Percentiles rank a stretch among this genome's conserved stretches.
Evolutionary conservation across 2,797 vertebrate genomes (phyloP).

Genomic region (Mycteria americana): DNA sequence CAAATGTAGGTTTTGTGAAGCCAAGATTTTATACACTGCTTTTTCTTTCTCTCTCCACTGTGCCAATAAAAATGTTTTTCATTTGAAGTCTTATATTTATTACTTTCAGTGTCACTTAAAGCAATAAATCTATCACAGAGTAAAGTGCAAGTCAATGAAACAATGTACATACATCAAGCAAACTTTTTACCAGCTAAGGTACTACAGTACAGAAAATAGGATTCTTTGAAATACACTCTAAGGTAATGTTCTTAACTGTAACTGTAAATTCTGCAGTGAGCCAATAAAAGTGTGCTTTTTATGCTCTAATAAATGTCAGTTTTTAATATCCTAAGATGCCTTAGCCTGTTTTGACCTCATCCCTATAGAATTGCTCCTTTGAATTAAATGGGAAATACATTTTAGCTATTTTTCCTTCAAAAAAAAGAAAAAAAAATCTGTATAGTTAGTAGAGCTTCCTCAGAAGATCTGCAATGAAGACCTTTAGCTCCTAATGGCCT

Average conservation of each 20-base stretch:
- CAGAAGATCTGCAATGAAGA: background rate
- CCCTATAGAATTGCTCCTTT: background rate
- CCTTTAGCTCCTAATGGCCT: background rate
- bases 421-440: background rate
- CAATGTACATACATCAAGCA: slow-evolving; percentile 28
- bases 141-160: slow-evolving; percentile 64
- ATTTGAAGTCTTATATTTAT: slow-evolving; percentile 52
- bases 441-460: background rate
- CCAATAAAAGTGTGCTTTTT: slow-evolving; percentile 8
- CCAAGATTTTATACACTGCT: slow-evolving; percentile 21
- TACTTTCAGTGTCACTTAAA: slow-evolving; percentile 44
- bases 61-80: slow-evolving; percentile 44
- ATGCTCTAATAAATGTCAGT: background rate
- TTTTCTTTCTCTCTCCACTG: slow-evolving; percentile 16
- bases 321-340: background rate
- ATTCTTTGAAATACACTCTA: slow-evolving; percentile 37
- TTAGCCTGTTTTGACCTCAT: background rate
- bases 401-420: background rate
- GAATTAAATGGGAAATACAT: background rate
- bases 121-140: slow-evolving; percentile 53
- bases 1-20: background rate
- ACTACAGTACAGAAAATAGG: background rate
- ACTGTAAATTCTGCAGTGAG: slow-evolving; percentile 12
- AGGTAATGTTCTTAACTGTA: slow-evolving; percentile 12
- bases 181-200: slow-evolving; percentile 23